A percentile compares a stretch with the other conserved stretches of the same genome.
phyloP scores from a whole-genome alignment of 2,888 invertebrate genomes.

The Conomelus anceps region DNA sequence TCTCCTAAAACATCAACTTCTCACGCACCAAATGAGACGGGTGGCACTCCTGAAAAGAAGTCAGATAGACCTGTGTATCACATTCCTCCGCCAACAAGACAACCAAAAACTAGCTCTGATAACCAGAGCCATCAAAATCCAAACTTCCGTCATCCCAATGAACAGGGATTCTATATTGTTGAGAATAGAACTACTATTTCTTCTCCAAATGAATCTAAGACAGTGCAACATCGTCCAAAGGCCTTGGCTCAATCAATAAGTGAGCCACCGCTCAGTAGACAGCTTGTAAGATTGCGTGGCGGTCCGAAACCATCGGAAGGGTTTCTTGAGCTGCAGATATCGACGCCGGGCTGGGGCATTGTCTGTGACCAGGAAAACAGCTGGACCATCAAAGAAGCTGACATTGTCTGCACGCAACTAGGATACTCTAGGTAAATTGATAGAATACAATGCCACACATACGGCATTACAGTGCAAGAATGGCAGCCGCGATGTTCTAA shows the following conservation, averaged over 20 bases:
- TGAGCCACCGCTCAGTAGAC: slow-evolving; percentile 32
- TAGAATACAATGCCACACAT: too few relatives aligned
- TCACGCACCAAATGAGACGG: background rate
- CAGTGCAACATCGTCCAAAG: background rate
- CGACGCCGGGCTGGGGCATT: slow-evolving; percentile 45
- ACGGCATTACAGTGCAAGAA: too few relatives aligned
- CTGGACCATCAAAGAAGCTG: slow-evolving; percentile 48
- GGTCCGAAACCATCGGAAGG: slow-evolving; percentile 43
- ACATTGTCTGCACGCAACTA: slow-evolving; percentile 47
- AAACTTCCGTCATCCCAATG: slow-evolving; percentile 15
- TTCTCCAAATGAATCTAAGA: background rate
- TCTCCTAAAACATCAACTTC: background rate
- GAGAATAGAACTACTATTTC: background rate
- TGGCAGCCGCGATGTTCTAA: too few relatives aligned
- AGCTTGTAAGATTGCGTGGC: slow-evolving; percentile 44
- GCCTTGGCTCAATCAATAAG: background rate
- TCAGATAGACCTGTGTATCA: background rate
- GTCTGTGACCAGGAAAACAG: slow-evolving; percentile 45
- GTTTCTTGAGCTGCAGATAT: slow-evolving; percentile 44
- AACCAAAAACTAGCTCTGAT: background rate
- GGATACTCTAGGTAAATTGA: slow-evolving; percentile 45
- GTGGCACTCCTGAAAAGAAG: background rate
- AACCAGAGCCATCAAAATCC: slow-evolving; percentile 7
- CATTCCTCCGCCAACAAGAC: background rate
- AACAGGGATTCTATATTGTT: background rate